Conservation (phyloP, 2,888 invertebrate species). For the Nemotelus pantherinus region DNA sequence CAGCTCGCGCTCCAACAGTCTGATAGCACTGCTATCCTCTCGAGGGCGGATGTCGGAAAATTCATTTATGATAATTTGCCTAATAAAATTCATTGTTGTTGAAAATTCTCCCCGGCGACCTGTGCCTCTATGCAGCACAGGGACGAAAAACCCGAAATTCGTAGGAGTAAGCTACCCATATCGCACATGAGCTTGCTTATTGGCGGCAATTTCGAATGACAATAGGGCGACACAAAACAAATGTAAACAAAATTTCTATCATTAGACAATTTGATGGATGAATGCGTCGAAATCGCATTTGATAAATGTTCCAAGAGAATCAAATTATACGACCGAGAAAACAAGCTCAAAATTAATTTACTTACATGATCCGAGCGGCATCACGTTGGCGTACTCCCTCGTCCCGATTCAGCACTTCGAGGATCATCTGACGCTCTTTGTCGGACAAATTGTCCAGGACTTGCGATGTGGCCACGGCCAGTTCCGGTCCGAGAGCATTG, state of each 20-base stretch:
- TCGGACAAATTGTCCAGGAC: constrained; percentile 63
- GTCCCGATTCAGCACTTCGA: constrained; percentile 68
- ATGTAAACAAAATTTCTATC: constrained; percentile 44
- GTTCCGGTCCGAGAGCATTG: constrained; percentile 60
- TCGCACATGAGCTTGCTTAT: no score
- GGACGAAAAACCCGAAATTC: no score
- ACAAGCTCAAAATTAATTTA: constrained; percentile 51
- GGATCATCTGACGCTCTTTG: constrained; percentile 67
- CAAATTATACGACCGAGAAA: neutral
- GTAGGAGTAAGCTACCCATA: no score
- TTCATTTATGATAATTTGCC: constrained; percentile 26
- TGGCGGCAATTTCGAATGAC: neutral
- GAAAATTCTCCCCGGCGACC: constrained; percentile 3
- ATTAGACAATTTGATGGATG: constrained; percentile 7
- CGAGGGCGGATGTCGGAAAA: neutral
- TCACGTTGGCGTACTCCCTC: constrained; percentile 67
- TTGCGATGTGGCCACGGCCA: constrained; percentile 62
- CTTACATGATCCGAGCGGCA: constrained; percentile 68
- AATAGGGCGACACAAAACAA: constrained; percentile 43
- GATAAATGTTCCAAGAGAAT: neutral
- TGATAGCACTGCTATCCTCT: no score
- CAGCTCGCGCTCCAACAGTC: no score
- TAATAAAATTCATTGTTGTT: constrained; percentile 19
- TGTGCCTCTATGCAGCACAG: no score
- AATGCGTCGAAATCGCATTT: constrained; percentile 5